Conservation (phyloP, 2,113 vertebrate species). For the Phainopepla nitens region DNA sequence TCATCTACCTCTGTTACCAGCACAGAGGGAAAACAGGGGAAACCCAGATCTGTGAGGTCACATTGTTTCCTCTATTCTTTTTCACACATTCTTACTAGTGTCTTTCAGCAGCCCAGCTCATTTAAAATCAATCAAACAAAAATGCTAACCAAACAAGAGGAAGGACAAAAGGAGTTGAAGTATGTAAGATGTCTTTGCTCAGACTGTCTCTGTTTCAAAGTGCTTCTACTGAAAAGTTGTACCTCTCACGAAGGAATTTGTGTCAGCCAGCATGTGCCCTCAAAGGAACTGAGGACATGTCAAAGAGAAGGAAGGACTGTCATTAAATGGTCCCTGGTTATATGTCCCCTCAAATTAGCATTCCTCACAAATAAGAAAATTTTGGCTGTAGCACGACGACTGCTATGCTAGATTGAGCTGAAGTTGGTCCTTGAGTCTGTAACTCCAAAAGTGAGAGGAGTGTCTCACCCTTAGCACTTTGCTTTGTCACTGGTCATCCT, state of each 20-base stretch:
- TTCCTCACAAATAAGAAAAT: not conserved
- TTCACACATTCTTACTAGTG: not conserved
- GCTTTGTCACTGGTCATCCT: not conserved
- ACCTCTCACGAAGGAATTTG: not conserved
- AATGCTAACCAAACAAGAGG: not conserved
- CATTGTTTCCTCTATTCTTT: fast-evolving
- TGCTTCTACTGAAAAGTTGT: not conserved
- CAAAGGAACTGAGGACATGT: not conserved
- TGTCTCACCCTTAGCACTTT: not conserved
- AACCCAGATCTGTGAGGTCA: not conserved
- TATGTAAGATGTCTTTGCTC: not conserved
- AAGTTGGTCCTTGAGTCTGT: not conserved
- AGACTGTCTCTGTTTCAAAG: not conserved
- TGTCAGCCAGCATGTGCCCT: not conserved
- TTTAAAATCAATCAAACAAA: not conserved
- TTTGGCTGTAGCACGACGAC: not conserved
- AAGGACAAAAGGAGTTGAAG: not conserved
- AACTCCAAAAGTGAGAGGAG: not conserved
- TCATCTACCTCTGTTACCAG: not conserved
- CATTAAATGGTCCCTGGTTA: not conserved
- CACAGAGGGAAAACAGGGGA: not conserved
- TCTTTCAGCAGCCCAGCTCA: not conserved
- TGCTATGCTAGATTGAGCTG: not conserved
- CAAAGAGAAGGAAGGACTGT: not conserved
- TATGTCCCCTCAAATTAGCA: not conserved